phyloP scores from a whole-genome alignment of 2,797 vertebrate genomes.

The Prionace glauca region DNA sequence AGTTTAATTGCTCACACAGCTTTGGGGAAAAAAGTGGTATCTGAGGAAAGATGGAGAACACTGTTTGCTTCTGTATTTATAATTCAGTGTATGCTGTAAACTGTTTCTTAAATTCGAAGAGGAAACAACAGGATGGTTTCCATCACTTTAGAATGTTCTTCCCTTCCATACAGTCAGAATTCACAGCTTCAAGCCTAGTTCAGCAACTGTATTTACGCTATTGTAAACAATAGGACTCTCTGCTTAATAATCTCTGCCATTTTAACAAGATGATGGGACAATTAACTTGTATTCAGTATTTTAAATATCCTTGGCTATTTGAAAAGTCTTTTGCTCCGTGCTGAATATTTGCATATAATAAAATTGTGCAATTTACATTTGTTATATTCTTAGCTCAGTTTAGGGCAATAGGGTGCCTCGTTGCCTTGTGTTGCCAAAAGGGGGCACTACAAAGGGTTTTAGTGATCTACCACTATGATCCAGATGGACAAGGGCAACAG shows the following conservation, averaged over 20 bases:
- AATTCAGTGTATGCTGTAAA: not conserved
- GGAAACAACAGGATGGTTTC: not conserved
- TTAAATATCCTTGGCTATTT: not conserved
- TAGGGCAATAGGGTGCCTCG: too few relatives aligned
- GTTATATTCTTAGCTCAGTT: not conserved
- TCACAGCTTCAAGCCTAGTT: not conserved
- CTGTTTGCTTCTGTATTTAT: not conserved
- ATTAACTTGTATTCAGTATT: slow-evolving; percentile 20
- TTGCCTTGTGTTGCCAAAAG: too few relatives aligned
- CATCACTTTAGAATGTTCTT: not conserved
- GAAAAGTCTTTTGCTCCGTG: not conserved
- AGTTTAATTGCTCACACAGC: not conserved
- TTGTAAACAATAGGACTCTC: not conserved
- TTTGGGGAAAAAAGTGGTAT: not conserved
- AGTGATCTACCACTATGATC: too few relatives aligned
- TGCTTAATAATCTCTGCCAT: not conserved
- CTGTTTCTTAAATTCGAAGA: not conserved
- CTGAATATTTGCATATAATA: not conserved
- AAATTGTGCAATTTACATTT: not conserved
- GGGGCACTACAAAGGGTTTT: too few relatives aligned
- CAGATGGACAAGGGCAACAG: too few relatives aligned
- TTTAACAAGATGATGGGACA: not conserved
- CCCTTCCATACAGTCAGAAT: not conserved
- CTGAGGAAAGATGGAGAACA: not conserved
- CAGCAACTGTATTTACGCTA: not conserved